These are phyloP conservation scores for Arnoldichthys spilopterus DNA, from an alignment of 2,797 vertebrate genomes.

Conservation along the genomic window DNA sequence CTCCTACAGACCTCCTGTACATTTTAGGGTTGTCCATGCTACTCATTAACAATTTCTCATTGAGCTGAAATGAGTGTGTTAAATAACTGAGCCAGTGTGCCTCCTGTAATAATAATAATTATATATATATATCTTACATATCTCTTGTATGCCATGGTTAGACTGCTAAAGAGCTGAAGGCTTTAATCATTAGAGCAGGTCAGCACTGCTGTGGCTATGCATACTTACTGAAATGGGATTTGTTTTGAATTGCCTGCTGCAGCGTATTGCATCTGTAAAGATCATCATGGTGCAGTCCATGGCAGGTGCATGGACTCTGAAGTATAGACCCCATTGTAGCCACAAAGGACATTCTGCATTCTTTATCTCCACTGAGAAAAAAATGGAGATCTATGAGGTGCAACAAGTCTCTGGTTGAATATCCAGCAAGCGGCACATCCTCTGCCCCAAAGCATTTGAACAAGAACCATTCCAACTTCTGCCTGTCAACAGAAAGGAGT, in stretches of 20 bases:
- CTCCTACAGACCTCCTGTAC: too few species aligned
- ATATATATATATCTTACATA: too few species aligned
- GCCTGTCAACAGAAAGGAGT: constrained; percentile 67
- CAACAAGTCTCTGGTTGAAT: constrained; percentile 76
- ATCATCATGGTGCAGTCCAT: constrained; percentile 59
- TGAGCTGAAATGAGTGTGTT: too few species aligned
- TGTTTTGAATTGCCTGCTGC: constrained; percentile 82
- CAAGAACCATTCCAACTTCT: constrained; percentile 73
- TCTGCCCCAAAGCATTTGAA: constrained; percentile 81
- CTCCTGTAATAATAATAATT: too few species aligned
- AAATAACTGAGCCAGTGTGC: too few species aligned
- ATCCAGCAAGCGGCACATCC: constrained; percentile 68
- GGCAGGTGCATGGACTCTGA: constrained; percentile 82
- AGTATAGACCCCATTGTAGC: constrained; percentile 82
- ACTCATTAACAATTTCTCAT: too few species aligned
- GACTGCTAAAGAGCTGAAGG: neutral
- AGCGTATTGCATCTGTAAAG: constrained; percentile 77
- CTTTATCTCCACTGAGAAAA: constrained; percentile 73
- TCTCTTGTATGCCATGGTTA: neutral
- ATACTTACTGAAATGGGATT: constrained; percentile 82
- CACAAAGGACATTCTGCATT: constrained; percentile 84
- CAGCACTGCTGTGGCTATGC: neutral
- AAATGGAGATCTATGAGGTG: constrained; percentile 72
- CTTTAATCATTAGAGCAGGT: neutral
- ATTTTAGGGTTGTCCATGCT: too few species aligned